Evolutionary conservation across 2,888 invertebrate genomes (phyloP), one percentile per base, ranked within the genome.

Genomic region (Dolichomitus sp.): DNA sequence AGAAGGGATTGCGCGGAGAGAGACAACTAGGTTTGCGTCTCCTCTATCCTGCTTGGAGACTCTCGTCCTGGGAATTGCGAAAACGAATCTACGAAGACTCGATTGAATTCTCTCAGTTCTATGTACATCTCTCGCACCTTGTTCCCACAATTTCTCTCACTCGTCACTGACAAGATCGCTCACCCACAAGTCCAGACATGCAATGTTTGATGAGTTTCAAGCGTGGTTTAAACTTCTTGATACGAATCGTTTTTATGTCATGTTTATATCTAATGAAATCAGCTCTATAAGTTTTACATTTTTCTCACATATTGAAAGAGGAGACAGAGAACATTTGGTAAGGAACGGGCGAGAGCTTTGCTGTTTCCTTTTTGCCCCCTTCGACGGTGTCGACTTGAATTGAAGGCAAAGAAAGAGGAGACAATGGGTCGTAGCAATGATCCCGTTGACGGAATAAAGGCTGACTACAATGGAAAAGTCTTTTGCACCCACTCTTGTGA

Each of bases 21-120:
- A 73, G 74, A 80, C 45, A 79, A 76, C 66, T 70, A 65, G 75
- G 57, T 27, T n/a, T 17, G 30, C 77, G 37, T 70, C 74, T 65
- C 74, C 33, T 50, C 42, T 52, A 59, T 65, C 57, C 65, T 50
- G 6, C 61, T 40, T 42, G 76, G 75, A 59, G 33, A 72, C 54
- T 61, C 42, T 27, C 40, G 42, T 65, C 63, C 72, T 54, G 37
- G 30, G 68, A 73, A 73, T 76, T 42, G 76, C 66, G 54, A 27
- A 75, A 82, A 61, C 79, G 72, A 80, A 83, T 83, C 81, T 74
- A 82, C 54, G 78, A 80, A 57, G 57, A 82, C 80, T 65, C 45
- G 68, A 83, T 83, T 80, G 74, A 75, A 79, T 86, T 85, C 72
- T 72, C 78, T 45, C 82, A 65, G 70, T 65, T 83, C 17, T 52